Evolutionary conservation across 2,113 vertebrate species (phyloP), one percentile per base, ranked within the genome.

Genomic region (Ranitomeya variabilis): DNA sequence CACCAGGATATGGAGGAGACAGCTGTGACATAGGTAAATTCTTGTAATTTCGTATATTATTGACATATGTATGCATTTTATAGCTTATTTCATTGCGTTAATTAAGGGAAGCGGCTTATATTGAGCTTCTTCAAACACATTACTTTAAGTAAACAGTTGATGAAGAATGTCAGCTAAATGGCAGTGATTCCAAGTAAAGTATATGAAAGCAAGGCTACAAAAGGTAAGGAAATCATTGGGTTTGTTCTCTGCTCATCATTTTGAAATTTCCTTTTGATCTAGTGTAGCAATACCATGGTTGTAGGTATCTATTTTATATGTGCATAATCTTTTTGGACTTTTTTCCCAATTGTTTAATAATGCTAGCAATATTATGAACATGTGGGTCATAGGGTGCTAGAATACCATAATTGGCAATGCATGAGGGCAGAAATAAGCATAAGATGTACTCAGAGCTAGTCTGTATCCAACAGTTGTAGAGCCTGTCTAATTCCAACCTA

Each of bases 21-120:
- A 76, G 26, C 83, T 94, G 94, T 64, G 62, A 90, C 0, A 81
- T 62, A 59, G 93, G 94, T 94, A 89, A 95, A 94, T 90, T 31
- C 85, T 83, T 64, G 45, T 6, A 23, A 62, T 62, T 60, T 45
- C 19, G 51, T 67, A 51, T 83, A 52, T 83, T 62, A 12, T n/a
- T 7, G 14, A 62, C 2, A 66, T 52, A 8, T 83, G 18, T 66
- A 67, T 4, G 31, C 60, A 18, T 60, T 10, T 37, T 5, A 66
- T 8, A 45, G 45, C 10, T 26, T 31, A 60, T 80, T 81, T 59
- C 14, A 45, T 76, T 16, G 8, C 10, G 18, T 37, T 62, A 62
- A 81, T 64, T 16, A 37, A 62, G 51, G 15, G n/a, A 21, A 67
- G 26, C 62, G 12, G 8, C 37, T 52, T 7, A 31, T 10, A 55